Evolutionary conservation across 2,113 vertebrate genomes (phyloP).

Genomic region (Ammodytes marinus): DNA sequence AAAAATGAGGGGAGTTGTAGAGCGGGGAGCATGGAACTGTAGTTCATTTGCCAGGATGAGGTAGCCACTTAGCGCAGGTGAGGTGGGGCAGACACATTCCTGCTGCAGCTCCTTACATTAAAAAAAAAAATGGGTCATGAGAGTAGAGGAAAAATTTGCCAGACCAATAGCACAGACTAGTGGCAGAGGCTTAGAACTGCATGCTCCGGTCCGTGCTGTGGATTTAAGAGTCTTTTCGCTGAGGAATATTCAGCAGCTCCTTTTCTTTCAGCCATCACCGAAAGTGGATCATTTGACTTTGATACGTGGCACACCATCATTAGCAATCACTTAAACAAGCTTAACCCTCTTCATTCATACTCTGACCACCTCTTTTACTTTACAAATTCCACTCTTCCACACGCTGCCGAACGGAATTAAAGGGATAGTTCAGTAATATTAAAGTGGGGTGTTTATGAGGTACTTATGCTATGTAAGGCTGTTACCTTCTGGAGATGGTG

Average conservation of each 20-base stretch:
- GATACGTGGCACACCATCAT: slow-evolving; percentile 38
- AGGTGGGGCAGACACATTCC: slow-evolving; percentile 61
- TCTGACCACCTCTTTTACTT: slow-evolving; percentile 24
- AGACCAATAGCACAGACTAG: slow-evolving; percentile 81
- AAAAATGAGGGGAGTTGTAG: slow-evolving; percentile 56
- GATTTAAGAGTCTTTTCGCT: neutral
- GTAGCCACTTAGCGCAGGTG: slow-evolving; percentile 67
- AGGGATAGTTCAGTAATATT: no score
- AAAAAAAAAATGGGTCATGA: slow-evolving; percentile 76
- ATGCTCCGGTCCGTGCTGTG: neutral
- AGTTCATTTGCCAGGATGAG: slow-evolving; percentile 39
- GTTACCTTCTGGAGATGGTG: no score
- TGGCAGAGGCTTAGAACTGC: slow-evolving; percentile 44
- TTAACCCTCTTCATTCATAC: slow-evolving; percentile 33
- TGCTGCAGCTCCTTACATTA: slow-evolving; percentile 35
- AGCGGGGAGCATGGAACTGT: slow-evolving; percentile 2
- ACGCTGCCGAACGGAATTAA: slow-evolving; percentile 25
- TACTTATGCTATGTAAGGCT: no score
- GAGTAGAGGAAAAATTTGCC: slow-evolving; percentile 22
- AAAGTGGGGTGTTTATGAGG: no score
- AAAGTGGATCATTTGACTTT: slow-evolving; percentile 20
- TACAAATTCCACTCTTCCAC: slow-evolving; percentile 8
- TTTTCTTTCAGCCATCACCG: slow-evolving; percentile 17
- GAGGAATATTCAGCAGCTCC: slow-evolving; percentile 16
- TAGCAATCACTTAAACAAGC: slow-evolving; percentile 24